Evolutionary conservation across 2,797 vertebrate genomes (phyloP).

Genomic region (Sphenodon punctatus): DNA sequence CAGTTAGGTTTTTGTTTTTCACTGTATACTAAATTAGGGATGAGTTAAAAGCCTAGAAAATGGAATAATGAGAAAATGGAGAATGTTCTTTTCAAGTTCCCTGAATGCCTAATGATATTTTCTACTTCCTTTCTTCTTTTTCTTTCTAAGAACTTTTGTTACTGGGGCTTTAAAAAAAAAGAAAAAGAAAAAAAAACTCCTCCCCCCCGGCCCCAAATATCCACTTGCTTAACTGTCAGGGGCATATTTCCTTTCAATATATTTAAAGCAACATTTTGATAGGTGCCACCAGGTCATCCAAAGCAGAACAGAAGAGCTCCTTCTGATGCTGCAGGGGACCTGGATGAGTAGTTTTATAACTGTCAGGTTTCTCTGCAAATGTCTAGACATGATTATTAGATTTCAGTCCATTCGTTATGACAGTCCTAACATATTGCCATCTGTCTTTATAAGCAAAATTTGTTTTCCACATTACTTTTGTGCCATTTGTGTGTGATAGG

Average conservation of each 20-base stretch:
- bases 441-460: constrained; percentile 40
- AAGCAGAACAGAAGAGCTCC: constrained; percentile 6
- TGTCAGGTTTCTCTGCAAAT: constrained; percentile 27
- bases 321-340: neutral
- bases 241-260: constrained; percentile 13
- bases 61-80: neutral
- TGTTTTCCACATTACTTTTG: constrained; percentile 34
- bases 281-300: constrained; percentile 5
- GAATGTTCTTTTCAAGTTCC: neutral
- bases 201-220: neutral
- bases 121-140: neutral
- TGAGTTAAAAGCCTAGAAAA: neutral
- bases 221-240: neutral
- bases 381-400: constrained; percentile 15
- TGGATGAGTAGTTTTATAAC: neutral
- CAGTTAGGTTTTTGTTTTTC: neutral
- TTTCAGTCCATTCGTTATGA: constrained; percentile 19
- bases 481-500: constrained; percentile 10
- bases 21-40: neutral
- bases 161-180: neutral
- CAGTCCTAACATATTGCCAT: constrained; percentile 24
- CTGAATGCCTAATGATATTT: neutral
- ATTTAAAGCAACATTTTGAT: constrained; percentile 42
- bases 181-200: too few relatives aligned
- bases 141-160: neutral